Percentiles rank a stretch among this genome's conserved stretches.
phyloP scores from a whole-genome alignment of 2,797 vertebrate species.

The Ctenopoma kingsleyae region DNA sequence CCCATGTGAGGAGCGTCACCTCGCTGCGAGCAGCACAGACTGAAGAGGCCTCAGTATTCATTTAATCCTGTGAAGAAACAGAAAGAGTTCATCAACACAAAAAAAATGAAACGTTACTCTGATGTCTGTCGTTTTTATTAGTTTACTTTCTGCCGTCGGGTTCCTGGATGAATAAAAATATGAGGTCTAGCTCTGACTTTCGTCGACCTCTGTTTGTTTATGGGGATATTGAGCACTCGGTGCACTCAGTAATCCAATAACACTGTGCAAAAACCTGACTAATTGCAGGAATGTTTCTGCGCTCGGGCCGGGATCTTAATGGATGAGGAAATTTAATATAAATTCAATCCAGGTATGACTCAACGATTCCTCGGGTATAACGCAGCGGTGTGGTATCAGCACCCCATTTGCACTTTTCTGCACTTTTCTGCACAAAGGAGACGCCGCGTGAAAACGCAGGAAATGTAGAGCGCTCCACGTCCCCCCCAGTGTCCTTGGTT shows the following conservation, averaged over 20 bases:
- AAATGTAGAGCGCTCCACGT: slow-evolving; percentile 21
- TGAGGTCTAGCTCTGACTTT: slow-evolving; percentile 9
- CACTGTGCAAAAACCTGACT: slow-evolving; percentile 33
- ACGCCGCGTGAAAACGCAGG: slow-evolving; percentile 50
- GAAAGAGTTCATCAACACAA: background rate
- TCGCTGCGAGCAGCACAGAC: background rate
- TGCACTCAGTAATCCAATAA: slow-evolving; percentile 51
- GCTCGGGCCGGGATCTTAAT: slow-evolving; percentile 35
- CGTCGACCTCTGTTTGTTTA: slow-evolving; percentile 47
- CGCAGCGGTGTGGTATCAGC: slow-evolving; percentile 64
- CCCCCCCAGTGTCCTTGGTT: slow-evolving; percentile 40
- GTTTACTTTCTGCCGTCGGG: slow-evolving; percentile 8
- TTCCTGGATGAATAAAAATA: slow-evolving; percentile 19
- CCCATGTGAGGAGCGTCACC: slow-evolving; percentile 7
- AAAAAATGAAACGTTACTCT: background rate
- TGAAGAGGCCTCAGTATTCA: slow-evolving; percentile 4
- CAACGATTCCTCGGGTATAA: slow-evolving; percentile 37
- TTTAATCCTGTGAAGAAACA: background rate
- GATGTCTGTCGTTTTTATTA: background rate
- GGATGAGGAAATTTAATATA: slow-evolving; percentile 57
- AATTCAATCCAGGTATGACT: slow-evolving; percentile 54
- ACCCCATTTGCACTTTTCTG: slow-evolving; percentile 72
- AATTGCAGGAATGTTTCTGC: slow-evolving; percentile 55
- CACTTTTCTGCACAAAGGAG: slow-evolving; percentile 59
- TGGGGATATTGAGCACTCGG: slow-evolving; percentile 40